Conservation (phyloP, 2,888 invertebrate genomes). For the Eupithecia abbreviata region DNA sequence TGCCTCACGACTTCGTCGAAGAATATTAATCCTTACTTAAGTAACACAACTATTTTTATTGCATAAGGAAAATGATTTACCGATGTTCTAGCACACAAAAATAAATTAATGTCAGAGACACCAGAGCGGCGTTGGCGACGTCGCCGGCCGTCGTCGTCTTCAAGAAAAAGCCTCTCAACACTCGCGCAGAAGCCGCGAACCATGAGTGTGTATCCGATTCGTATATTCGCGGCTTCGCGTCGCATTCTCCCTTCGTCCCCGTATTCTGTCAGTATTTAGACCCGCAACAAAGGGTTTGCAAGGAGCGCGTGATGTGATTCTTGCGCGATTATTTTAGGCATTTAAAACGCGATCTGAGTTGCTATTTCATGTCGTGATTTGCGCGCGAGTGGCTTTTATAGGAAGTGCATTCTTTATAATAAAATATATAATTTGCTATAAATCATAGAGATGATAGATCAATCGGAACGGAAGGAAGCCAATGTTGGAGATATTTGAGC, state of each 20-base stretch:
- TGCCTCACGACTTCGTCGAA: constrained; percentile 46
- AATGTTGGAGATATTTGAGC: constrained; percentile 22
- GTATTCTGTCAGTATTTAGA: too few species aligned
- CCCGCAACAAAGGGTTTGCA: too few species aligned
- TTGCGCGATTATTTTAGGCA: too few species aligned
- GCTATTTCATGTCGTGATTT: too few species aligned
- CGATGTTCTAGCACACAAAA: constrained; percentile 24
- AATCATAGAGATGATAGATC: constrained; percentile 28
- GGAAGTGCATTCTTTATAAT: constrained; percentile 42
- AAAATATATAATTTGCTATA: constrained; percentile 35
- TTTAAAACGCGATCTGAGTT: too few species aligned
- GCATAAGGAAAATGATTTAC: constrained; percentile 45
- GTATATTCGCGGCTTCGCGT: too few species aligned
- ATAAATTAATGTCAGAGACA: constrained; percentile 21
- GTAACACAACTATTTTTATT: constrained; percentile 42
- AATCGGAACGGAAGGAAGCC: constrained; percentile 30
- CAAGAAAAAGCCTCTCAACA: background rate
- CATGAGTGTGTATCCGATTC: too few species aligned
- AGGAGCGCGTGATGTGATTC: too few species aligned
- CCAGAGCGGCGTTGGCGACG: constrained; percentile 31
- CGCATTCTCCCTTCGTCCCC: too few species aligned
- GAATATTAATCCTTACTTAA: constrained; percentile 44
- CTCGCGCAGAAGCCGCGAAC: too few species aligned
- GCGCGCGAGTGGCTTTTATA: background rate
- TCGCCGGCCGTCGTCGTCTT: constrained; percentile 24